Conservation (phyloP, 2,113 vertebrate species). For the Sorex araneus region DNA sequence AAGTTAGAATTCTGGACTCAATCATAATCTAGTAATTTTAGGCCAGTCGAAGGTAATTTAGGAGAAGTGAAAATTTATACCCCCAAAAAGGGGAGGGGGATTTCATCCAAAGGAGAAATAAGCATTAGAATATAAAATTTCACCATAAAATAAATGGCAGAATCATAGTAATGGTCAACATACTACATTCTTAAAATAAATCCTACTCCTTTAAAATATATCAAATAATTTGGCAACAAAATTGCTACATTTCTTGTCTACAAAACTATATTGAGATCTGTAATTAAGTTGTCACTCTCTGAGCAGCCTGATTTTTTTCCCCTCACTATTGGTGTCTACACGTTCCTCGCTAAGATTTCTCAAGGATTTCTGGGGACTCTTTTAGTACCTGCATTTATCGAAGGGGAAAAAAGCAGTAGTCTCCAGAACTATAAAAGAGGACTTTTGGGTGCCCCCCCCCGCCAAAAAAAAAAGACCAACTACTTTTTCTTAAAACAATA, state of each 20-base stretch:
- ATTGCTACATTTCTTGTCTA: not conserved
- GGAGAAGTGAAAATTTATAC: not conserved
- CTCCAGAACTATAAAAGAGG: not conserved
- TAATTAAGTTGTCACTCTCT: not conserved
- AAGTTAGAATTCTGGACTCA: not conserved
- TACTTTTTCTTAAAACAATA: not conserved
- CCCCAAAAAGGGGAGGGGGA: not conserved
- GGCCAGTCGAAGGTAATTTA: not conserved
- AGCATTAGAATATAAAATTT: conserved; percentile 3
- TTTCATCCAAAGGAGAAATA: not conserved
- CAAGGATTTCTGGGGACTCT: not conserved
- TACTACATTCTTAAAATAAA: not conserved
- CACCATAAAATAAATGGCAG: not conserved
- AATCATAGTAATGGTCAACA: not conserved
- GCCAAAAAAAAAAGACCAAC: not conserved
- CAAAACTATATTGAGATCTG: not conserved
- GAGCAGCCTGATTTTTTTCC: not conserved
- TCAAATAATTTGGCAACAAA: not conserved
- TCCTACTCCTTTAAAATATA: not conserved
- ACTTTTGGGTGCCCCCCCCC: not conserved
- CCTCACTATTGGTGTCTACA: not conserved
- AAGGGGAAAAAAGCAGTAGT: not conserved
- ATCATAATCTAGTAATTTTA: conserved; percentile 29
- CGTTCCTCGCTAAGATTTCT: conserved; percentile 33
- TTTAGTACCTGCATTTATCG: not conserved